Evolutionary conservation across 2,797 vertebrate species (phyloP), one percentile per base, ranked within the genome.

Genomic region (Neosilurus mollespiculum): DNA sequence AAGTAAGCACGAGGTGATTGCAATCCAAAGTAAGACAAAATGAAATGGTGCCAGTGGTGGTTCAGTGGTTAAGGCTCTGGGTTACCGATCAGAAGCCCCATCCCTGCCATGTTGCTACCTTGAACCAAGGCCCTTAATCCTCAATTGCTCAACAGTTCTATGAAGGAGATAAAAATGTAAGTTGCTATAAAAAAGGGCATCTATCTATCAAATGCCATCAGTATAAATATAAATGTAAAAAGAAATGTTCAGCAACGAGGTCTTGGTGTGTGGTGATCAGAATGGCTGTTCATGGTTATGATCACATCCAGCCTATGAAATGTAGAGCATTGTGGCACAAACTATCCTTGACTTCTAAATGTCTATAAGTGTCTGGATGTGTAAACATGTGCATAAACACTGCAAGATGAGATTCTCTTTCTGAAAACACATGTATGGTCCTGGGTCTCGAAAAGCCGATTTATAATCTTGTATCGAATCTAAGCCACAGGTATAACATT

Each of bases 291-390:
- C 1, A n/a, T 58, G 78, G 26, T 76, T 24, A 56, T 76, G 61
- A 78, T 72, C 75, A 81, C 53, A 51, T 80, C 80, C 76, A 75
- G 80, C 81, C 62, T 88, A 81, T 84, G 18, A 77, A 80, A 81
- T 82, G 83, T 87, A 82, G 85, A 89, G 88, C 73, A 85, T 85
- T 90, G 90, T 88, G 87, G 81, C 49, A 80, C 70, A 62, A 82
- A 72, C 77, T 86, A 73, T 84, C 83, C 82, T 81, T 67, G 77
- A 80, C 84, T 86, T 54, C n/a, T 77, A 51, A 75, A 54, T 75
- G 24, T 49, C 37, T 62, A 61, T 37, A 77, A 37, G 3, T 58
- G 54, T 76, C 54, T 37, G 10, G 5, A 8, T 59, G 12, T 8
- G 72, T n/a, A 34, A 76, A 59, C 10, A 1, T 24, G 16, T 54